Percentiles rank a stretch among this genome's conserved stretches.
Evolutionary conservation across 1,140 invertebrate genomes (phyloP).

Genomic region (Bombus balteatus): DNA sequence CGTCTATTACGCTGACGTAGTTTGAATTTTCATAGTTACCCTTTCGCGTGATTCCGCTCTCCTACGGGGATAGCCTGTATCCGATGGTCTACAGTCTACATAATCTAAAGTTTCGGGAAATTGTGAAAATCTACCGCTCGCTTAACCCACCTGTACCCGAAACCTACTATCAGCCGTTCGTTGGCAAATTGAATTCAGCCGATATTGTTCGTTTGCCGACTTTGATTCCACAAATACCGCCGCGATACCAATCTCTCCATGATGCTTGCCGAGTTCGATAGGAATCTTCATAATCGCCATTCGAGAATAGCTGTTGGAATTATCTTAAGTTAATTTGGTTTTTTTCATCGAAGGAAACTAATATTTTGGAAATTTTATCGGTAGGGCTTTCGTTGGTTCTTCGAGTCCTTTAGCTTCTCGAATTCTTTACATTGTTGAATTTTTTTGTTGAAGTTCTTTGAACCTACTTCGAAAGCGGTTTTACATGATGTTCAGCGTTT

Average conservation of each 20-base stretch:
- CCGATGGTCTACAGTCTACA: slow-evolving; percentile 17
- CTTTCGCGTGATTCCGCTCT: slow-evolving; percentile 26
- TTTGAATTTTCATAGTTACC: slow-evolving; percentile 47
- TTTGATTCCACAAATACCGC: background rate
- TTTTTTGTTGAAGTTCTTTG: background rate
- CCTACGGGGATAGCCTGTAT: background rate
- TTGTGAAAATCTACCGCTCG: background rate
- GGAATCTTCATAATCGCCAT: no score
- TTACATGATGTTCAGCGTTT: background rate
- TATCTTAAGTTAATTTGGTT: background rate
- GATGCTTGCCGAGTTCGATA: background rate
- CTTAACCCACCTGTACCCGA: background rate
- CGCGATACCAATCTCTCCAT: background rate
- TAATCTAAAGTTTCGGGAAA: slow-evolving; percentile 36
- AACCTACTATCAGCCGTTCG: no score
- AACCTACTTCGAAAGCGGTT: background rate
- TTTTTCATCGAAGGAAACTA: no score
- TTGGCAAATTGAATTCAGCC: slow-evolving; percentile 5
- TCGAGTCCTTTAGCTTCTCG: background rate
- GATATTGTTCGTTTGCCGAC: slow-evolving; percentile 18
- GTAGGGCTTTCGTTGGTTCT: no score
- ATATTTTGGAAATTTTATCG: no score
- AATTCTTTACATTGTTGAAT: background rate
- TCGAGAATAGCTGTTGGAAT: background rate
- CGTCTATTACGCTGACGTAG: slow-evolving; percentile 44